Base-by-base conservation (phyloP, 2,888 invertebrate species). In the Acanthacorydalis orientalis region DNA sequence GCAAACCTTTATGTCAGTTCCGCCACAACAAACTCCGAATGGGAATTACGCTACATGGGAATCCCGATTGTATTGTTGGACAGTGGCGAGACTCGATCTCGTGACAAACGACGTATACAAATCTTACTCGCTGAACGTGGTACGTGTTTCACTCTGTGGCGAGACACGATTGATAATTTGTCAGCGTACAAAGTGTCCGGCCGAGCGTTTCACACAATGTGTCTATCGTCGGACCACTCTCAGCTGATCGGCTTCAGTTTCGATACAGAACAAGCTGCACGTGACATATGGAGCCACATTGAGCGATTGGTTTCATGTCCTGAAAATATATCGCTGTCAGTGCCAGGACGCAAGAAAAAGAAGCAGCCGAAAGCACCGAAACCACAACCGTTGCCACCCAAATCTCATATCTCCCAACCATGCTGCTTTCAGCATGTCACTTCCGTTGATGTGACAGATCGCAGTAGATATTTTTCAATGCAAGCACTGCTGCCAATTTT, bases 401-500 rank as follows among this genome's bases (percentile, higher is more conserved):
- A 88, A 63, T 77, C 77, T 50, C 83, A 86, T 63, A 88, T 88
- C 54, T 86, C 86, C 43, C 78, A 80, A 60, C 88, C 88, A 1
- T 87, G 86, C 60, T 84, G 84, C 60, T 88, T 88, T 64, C 81
- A 83, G 56, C 87, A 88, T 62, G 78, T 88, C 52, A 86, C 84
- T 45, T 82, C 79, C 56, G 78, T 87, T 41, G 82, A 83, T 51
- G 70, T 74, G 37, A 74, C 74, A 48, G 83, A 83, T 57, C 71
- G 74, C 51, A 69, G 72, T 47, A 69, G 78, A 51, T 80, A 78
- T 55, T 78, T 74, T 59, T 80, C 81, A 38, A 69, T 83, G 56
- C 78, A 79, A 59, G 77, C 79, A 23, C 71, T 78, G 55, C 72
- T 79, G 32, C 71, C 73, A 42, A 53, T 51, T 49, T 56, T 53